These are phyloP conservation scores for Brachypteracias leptosomus DNA, from an alignment of 2,113 vertebrate genomes.

Conservation along the genomic window DNA sequence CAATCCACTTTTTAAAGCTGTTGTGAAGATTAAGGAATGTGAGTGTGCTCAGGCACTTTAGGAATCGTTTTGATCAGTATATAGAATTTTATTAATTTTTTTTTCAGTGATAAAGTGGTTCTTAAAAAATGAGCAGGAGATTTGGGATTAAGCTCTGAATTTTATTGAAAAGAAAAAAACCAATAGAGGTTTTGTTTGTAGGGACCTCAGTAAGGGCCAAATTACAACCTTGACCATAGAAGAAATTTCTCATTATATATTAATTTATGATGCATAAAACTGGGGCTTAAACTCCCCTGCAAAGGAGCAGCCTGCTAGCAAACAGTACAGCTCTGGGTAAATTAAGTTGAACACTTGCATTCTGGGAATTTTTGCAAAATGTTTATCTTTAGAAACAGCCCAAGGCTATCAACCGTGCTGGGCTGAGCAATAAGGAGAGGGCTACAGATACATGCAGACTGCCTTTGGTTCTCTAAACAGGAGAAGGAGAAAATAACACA, in stretches of 20 bases:
- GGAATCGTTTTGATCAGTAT: background rate
- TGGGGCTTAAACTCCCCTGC: background rate
- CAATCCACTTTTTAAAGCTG: background rate
- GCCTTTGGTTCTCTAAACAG: background rate
- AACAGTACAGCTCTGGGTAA: background rate
- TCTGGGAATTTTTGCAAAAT: conserved; percentile 20
- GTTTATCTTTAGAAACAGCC: conserved; percentile 24
- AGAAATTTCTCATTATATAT: background rate
- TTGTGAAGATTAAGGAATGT: background rate
- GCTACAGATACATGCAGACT: background rate
- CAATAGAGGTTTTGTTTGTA: background rate
- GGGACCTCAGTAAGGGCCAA: background rate
- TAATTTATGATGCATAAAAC: background rate
- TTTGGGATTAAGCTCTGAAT: background rate
- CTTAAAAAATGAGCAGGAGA: background rate
- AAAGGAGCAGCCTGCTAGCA: background rate
- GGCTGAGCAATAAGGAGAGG: background rate
- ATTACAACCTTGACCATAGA: background rate
- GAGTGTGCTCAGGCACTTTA: background rate
- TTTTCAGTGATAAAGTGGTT: background rate
- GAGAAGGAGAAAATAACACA: background rate
- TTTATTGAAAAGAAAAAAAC: background rate
- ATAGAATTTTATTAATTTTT: background rate
- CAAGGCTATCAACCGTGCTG: background rate
- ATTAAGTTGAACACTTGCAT: background rate